phyloP scores from a whole-genome alignment of 2,113 vertebrate species.

The Gymnogyps californianus region DNA sequence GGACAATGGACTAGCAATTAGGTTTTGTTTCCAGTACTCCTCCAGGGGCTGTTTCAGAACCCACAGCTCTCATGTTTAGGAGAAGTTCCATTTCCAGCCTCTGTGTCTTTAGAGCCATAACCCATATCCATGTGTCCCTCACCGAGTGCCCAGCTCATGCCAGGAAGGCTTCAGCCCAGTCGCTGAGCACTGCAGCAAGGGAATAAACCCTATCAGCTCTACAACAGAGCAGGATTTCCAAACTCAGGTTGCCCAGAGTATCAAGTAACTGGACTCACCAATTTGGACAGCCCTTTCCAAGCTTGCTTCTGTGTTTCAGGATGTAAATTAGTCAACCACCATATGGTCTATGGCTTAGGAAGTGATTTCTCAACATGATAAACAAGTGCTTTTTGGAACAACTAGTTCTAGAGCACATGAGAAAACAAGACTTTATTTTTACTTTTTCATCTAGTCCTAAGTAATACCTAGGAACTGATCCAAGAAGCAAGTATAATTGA shows the following conservation, averaged over 20 bases:
- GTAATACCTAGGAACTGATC: slow-evolving; percentile 38
- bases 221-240: background rate
- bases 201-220: background rate
- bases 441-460: slow-evolving; percentile 42
- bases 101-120: background rate
- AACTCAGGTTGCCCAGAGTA: background rate
- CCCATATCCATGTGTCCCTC: background rate
- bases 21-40: background rate
- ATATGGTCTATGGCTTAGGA: background rate
- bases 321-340: background rate
- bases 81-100: background rate
- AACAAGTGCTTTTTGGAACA: slow-evolving; percentile 62
- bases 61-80: background rate
- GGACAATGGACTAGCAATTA: background rate
- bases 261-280: background rate
- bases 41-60: background rate
- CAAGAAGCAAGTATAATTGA: slow-evolving; percentile 49
- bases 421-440: slow-evolving; percentile 62
- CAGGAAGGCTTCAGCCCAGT: background rate
- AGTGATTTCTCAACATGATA: slow-evolving; percentile 43
- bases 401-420: slow-evolving; percentile 60
- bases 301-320: background rate
- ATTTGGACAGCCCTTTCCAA: background rate
- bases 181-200: background rate
- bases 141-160: background rate